phyloP scores from a whole-genome alignment of 2,797 vertebrate species.

The Notoglanidium macrostoma region DNA sequence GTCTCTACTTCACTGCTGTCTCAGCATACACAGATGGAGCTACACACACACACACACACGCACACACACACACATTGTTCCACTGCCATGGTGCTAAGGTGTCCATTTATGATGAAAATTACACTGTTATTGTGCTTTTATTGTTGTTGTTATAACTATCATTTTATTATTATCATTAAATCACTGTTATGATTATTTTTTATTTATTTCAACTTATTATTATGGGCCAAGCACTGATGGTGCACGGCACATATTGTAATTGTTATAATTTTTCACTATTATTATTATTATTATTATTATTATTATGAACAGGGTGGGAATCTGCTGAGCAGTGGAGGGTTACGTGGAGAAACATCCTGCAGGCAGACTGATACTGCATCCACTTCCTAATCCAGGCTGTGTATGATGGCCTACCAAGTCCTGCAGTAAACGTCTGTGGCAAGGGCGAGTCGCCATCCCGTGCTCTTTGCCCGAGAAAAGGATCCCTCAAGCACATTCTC shows the following conservation, averaged over 20 bases:
- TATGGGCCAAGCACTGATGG: background rate
- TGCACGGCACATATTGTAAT: background rate
- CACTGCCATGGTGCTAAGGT: background rate
- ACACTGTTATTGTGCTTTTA: background rate
- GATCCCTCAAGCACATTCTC: too few species aligned
- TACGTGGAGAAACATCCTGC: too few species aligned
- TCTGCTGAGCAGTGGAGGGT: too few species aligned
- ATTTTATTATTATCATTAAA: background rate
- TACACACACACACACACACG: background rate
- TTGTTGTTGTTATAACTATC: background rate
- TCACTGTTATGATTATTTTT: background rate
- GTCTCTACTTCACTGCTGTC: slow-evolving; percentile 35
- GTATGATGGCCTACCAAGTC: too few species aligned
- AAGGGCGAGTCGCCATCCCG: too few species aligned
- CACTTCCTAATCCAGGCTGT: too few species aligned
- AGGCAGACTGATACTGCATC: too few species aligned
- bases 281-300: background rate
- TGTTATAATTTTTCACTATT: background rate
- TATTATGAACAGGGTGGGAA: too few species aligned
- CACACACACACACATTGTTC: background rate
- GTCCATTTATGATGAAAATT: background rate
- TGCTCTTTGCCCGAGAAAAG: too few species aligned
- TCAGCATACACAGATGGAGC: slow-evolving; percentile 28
- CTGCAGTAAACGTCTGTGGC: too few species aligned
- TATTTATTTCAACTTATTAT: background rate